These are phyloP conservation scores for Plumapathes pennacea DNA, from an alignment of 92 coral and sea anemone species.

Conservation along the genomic window DNA sequence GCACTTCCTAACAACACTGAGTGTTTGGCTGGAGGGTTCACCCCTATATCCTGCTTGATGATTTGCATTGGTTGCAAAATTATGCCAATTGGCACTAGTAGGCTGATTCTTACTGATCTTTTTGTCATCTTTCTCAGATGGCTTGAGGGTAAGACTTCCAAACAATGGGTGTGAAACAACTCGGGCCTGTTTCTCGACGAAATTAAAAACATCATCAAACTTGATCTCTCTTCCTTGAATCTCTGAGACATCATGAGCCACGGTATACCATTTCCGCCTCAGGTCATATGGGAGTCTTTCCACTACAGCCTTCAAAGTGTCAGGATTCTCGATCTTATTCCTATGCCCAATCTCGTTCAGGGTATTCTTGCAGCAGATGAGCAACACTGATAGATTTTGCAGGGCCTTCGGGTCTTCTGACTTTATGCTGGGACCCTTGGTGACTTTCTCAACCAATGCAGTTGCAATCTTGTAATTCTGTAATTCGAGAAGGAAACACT, in stretches of 20 bases:
- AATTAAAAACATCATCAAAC: constrained; percentile 37
- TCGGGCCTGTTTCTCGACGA: constrained; percentile 49
- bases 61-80: not conserved
- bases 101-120: not conserved
- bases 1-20: constrained; percentile 6
- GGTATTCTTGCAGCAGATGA: constrained; percentile 63
- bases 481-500: no score
- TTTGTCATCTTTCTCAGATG: not conserved
- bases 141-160: constrained; percentile 18
- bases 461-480: constrained; percentile 55
- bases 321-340: constrained; percentile 55
- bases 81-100: constrained; percentile 1
- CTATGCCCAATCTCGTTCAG: constrained; percentile 50
- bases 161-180: constrained; percentile 57
- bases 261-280: constrained; percentile 51
- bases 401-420: constrained; percentile 52
- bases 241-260: constrained; percentile 48
- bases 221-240: constrained; percentile 29
- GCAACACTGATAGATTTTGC: constrained; percentile 42
- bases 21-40: not conserved
- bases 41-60: not conserved
- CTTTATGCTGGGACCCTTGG: constrained; percentile 28
- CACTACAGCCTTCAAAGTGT: constrained; percentile 30
- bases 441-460: constrained; percentile 28
- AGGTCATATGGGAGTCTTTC: constrained; percentile 44